These are phyloP conservation scores for Tenthredo mesomela DNA, from an alignment of 2,888 invertebrate species.

Conservation along the genomic window DNA sequence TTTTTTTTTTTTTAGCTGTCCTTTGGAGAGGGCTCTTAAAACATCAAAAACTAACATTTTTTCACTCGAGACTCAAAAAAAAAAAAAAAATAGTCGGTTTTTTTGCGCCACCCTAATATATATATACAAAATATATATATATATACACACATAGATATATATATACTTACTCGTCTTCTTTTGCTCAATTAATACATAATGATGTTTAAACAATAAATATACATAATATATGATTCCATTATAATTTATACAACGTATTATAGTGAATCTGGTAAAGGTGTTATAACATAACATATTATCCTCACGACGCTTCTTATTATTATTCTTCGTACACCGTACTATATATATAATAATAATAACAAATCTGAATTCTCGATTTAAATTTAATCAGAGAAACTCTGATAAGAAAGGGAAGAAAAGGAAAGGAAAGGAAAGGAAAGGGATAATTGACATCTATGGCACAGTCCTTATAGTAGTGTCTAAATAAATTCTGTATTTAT, in stretches of 20 bases:
- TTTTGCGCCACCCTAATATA: no score
- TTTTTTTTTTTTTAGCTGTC: no score
- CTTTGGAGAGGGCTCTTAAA: no score
- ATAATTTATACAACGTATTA: slow-evolving; percentile 37
- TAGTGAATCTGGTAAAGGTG: neutral
- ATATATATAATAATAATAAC: neutral
- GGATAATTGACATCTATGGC: neutral
- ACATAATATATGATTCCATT: slow-evolving; percentile 33
- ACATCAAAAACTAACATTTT: no score
- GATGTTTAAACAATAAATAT: slow-evolving; percentile 51
- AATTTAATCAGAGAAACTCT: neutral
- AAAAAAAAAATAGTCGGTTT: no score
- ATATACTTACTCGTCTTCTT: slow-evolving; percentile 33
- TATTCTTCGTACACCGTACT: slow-evolving; percentile 3
- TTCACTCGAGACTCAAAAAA: no score
- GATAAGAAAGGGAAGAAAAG: neutral
- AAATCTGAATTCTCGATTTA: neutral
- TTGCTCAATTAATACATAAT: slow-evolving; percentile 52
- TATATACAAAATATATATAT: slow-evolving; percentile 2
- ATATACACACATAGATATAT: slow-evolving; percentile 9
- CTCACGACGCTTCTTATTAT: slow-evolving; percentile 12
- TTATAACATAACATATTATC: neutral
- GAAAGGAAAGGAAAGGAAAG: neutral
- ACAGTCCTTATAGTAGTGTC: neutral
- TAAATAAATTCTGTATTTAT: slow-evolving; percentile 25